Conservation (phyloP, 2,888 invertebrate genomes). For the Lasioglossum vierecki region DNA sequence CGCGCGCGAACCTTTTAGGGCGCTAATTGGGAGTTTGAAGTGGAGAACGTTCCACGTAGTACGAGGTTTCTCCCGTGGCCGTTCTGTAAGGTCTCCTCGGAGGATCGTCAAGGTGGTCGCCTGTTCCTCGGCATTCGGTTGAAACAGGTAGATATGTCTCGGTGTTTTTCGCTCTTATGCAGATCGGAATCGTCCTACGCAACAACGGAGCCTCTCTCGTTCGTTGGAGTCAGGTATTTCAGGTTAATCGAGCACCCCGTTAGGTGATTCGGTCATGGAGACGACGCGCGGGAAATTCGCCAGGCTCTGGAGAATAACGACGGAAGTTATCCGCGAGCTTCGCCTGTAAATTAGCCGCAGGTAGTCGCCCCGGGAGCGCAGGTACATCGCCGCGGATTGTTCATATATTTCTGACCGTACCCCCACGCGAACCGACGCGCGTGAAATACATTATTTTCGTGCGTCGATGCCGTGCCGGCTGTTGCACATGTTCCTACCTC, state of each 20-base stretch:
- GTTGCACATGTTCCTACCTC: not conserved
- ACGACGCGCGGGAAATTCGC: slow-evolving; percentile 41
- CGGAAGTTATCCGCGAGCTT: slow-evolving; percentile 69
- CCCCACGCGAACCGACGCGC: slow-evolving; percentile 39
- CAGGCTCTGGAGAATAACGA: slow-evolving; percentile 60
- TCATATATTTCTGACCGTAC: slow-evolving; percentile 57
- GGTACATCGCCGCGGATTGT: slow-evolving; percentile 61
- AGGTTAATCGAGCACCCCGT: slow-evolving; percentile 59
- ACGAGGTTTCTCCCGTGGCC: slow-evolving; percentile 2
- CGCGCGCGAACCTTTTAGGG: slow-evolving; percentile 23
- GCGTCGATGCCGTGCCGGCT: slow-evolving; percentile 25
- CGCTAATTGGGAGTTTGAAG: slow-evolving; percentile 42
- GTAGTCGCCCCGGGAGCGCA: slow-evolving; percentile 70
- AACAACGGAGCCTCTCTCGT: slow-evolving; percentile 23
- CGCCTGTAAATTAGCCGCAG: slow-evolving; percentile 75
- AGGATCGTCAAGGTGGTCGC: slow-evolving; percentile 62
- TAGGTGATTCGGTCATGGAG: slow-evolving; percentile 36
- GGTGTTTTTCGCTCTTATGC: slow-evolving; percentile 46
- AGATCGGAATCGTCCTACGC: slow-evolving; percentile 69
- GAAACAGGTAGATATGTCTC: slow-evolving; percentile 23
- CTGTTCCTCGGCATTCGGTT: slow-evolving; percentile 34
- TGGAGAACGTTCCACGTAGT: slow-evolving; percentile 36
- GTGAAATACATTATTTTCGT: slow-evolving; percentile 59
- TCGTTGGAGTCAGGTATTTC: slow-evolving; percentile 44
- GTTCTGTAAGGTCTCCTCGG: not conserved